Percentiles rank a stretch among this genome's conserved stretches.
phyloP scores from a whole-genome alignment of 2,113 vertebrate genomes.

The Peromyscus leucopus region DNA sequence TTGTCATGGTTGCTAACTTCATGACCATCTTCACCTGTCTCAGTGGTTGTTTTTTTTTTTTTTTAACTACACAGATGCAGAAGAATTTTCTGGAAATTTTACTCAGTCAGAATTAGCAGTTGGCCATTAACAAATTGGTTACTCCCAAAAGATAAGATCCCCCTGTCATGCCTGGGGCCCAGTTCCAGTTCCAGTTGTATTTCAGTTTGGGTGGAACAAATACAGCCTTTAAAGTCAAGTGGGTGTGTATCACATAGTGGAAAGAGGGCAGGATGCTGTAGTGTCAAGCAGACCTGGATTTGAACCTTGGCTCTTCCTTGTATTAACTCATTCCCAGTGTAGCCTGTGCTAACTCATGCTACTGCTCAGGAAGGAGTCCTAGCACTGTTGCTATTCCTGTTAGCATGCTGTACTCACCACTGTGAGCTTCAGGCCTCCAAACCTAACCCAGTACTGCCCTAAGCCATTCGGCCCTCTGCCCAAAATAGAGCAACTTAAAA shows the following conservation, averaged over 20 bases:
- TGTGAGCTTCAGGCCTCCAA: neutral
- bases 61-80: neutral
- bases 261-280: neutral
- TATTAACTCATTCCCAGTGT: neutral
- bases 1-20: neutral
- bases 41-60: neutral
- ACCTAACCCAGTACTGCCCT: neutral
- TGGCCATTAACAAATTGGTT: neutral
- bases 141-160: neutral
- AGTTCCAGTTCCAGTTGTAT: neutral
- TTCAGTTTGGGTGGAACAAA: neutral
- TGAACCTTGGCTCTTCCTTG: neutral
- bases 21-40: neutral
- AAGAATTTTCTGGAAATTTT: constrained; percentile 14
- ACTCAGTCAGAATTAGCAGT: neutral
- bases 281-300: neutral
- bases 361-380: neutral
- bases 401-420: neutral
- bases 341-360: neutral
- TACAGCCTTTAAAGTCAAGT: neutral
- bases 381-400: neutral
- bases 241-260: neutral
- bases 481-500: neutral
- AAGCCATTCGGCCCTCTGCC: neutral
- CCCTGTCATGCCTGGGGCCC: neutral